Conservation (phyloP, 2,113 vertebrate genomes). For the Gulo gulo region DNA sequence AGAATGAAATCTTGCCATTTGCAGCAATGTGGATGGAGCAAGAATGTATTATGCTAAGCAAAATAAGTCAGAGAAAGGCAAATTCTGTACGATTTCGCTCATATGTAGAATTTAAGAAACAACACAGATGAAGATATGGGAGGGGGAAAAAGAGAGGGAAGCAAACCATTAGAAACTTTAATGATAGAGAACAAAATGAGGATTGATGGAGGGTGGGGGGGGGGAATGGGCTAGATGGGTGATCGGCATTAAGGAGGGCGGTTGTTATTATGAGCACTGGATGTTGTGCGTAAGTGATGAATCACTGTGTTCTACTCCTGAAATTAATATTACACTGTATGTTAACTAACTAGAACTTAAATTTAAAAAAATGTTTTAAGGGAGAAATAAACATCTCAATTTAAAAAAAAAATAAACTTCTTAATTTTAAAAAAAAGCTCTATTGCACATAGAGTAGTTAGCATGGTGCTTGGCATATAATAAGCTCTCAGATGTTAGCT, state of each 20-base stretch:
- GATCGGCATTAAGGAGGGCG: background rate
- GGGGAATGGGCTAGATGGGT: background rate
- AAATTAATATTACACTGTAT: background rate
- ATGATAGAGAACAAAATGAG: too few relatives aligned
- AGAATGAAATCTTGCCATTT: too few relatives aligned
- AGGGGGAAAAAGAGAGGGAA: too few relatives aligned
- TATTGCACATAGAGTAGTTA: background rate
- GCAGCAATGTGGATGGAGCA: too few relatives aligned
- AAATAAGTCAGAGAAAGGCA: too few relatives aligned
- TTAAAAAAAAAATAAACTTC: background rate
- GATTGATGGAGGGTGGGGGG: background rate
- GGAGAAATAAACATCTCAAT: background rate
- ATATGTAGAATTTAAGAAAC: too few relatives aligned
- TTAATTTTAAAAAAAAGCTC: background rate
- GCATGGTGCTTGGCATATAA: background rate
- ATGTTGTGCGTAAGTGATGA: background rate
- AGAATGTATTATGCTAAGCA: too few relatives aligned
- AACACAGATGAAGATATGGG: too few relatives aligned
- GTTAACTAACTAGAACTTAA: background rate
- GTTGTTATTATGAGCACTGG: background rate
- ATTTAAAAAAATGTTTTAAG: background rate
- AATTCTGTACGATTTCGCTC: too few relatives aligned
- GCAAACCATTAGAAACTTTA: too few relatives aligned
- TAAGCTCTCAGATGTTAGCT: background rate
- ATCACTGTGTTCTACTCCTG: background rate